Base-by-base conservation (phyloP, 2,888 invertebrate species). In the Trichogramma evanescens region DNA sequence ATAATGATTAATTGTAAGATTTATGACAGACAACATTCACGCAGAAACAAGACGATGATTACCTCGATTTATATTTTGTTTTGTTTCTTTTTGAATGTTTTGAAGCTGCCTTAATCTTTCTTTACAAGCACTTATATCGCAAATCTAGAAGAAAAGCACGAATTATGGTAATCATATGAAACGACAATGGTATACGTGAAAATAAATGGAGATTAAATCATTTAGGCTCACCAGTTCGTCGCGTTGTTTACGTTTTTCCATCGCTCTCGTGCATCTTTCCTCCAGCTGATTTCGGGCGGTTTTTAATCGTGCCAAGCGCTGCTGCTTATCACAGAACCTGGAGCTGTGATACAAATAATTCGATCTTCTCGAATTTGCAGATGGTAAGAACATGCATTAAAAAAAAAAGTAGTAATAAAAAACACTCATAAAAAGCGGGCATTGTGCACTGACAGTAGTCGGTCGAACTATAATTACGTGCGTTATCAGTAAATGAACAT, bases 291-390 rank as follows among this genome's bases (percentile, higher is more conserved):
- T 80, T 64, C 81, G 79, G 52, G 81, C 81, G 56, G 82, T 81
- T 73, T 84, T 83, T 63, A 86, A 74, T 67, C 83, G 82, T 66
- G 82, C 74, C 61, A 86, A 80, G 67, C 82, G 80, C 69, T 82
- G 79, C 70, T 86, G 85, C 70, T 85, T 86, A 69, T 87, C 86
- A 41, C 82, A 79, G 73, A 84, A 84, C 67, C 87, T 87, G 66
- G 54, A 79, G 13, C 13, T 13, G 13, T 13, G 13, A 13, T 13
- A 13, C 13, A 13, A 13, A 13, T 13, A 13, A 13, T 13, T 13
- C 13, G 13, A 13, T 13, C 13, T 13, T 13, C 13, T 13, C 13
- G 13, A 13, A 13, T 13, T 13, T 13, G 13, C 13, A 13, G 13
- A 13, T 13, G 13, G 13, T 13, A 13, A 13, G 13, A 13, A 13